Percentiles rank a stretch among this genome's conserved stretches.
These are phyloP conservation scores for Deilephila elpenor DNA, from an alignment of 2,888 invertebrate genomes.

Conservation along the genomic window DNA sequence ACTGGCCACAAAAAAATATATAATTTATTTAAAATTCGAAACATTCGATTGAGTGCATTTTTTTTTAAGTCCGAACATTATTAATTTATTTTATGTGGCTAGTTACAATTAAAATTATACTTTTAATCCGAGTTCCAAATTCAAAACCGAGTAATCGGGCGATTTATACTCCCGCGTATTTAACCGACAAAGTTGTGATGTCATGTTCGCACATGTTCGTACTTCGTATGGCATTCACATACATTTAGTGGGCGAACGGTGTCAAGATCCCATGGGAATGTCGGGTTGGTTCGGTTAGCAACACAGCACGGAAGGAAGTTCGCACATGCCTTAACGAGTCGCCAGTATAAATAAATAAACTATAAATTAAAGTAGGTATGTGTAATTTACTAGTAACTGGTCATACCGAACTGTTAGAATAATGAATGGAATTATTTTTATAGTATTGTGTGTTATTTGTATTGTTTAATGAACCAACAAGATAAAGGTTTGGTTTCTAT, in stretches of 20 bases:
- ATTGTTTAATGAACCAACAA: no score
- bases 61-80: no score
- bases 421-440: no score
- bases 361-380: conserved; percentile 2
- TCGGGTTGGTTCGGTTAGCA: conserved; percentile 20
- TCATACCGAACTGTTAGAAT: no score
- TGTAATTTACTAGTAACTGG: neutral
- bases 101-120: neutral
- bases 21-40: no score
- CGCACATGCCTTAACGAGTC: conserved; percentile 6
- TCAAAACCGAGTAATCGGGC: neutral
- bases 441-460: no score
- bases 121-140: neutral
- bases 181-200: conserved; percentile 2
- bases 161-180: neutral
- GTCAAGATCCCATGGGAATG: conserved; percentile 17
- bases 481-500: no score
- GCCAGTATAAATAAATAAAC: neutral
- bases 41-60: no score
- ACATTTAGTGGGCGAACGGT: conserved; percentile 9
- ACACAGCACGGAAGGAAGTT: conserved; percentile 22
- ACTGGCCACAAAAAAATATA: no score
- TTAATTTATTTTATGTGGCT: no score
- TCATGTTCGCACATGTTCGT: conserved; percentile 7
- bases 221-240: conserved; percentile 18